Percentiles rank a stretch among this genome's conserved stretches.
Conservation (phyloP, 2,113 vertebrate species). For the Crotalus viridis region DNA sequence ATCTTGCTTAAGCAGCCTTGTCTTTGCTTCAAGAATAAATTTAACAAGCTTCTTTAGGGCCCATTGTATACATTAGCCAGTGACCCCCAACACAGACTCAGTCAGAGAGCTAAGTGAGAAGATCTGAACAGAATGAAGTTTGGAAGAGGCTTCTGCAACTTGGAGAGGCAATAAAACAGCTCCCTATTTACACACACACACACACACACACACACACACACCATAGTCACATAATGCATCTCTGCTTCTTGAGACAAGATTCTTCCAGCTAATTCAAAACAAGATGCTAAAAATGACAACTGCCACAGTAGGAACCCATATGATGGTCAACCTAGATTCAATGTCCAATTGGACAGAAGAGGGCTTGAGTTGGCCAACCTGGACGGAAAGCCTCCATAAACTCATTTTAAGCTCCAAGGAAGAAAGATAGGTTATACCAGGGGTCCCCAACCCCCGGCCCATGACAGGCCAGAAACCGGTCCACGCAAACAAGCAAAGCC, state of each 20-base stretch:
- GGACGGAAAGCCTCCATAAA: too few species aligned
- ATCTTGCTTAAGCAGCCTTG: neutral
- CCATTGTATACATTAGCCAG: neutral
- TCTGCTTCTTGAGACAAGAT: neutral
- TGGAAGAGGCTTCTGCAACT: neutral
- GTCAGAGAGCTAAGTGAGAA: neutral
- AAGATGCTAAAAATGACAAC: neutral
- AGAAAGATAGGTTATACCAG: neutral
- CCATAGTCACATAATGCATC: neutral
- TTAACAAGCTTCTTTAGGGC: constrained; percentile 8
- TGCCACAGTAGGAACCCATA: neutral
- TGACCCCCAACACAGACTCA: neutral
- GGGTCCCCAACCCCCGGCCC: too few species aligned
- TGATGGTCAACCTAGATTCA: neutral
- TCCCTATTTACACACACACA: too few species aligned
- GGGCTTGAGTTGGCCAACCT: neutral
- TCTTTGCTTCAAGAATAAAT: neutral
- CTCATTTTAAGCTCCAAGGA: neutral
- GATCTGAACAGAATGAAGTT: neutral
- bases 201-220: too few species aligned
- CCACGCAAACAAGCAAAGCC: too few species aligned
- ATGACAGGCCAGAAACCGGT: too few species aligned
- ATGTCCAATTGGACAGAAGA: too few species aligned
- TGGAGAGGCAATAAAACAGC: neutral
- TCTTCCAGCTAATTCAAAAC: neutral